Evolutionary conservation across 2,888 invertebrate species (phyloP).

Genomic region (Drosophila ezoana): DNA sequence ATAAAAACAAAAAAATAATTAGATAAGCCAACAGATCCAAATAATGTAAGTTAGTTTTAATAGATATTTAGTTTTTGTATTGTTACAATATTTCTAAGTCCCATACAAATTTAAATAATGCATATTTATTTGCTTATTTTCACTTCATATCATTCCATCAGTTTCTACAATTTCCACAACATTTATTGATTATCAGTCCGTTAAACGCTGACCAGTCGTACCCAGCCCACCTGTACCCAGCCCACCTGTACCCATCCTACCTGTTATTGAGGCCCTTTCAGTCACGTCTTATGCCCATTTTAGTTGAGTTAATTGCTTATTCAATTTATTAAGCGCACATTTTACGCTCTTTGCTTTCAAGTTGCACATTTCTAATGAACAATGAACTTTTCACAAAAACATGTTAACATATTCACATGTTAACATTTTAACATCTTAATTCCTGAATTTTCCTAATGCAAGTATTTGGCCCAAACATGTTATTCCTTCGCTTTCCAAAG

Average conservation of each 20-base stretch:
- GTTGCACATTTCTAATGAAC: too few species aligned
- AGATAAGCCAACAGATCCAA: slow-evolving; percentile 26
- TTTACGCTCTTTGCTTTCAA: slow-evolving; percentile 45
- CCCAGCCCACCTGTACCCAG: neutral
- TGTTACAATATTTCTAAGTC: neutral
- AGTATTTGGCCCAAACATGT: neutral
- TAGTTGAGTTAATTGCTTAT: slow-evolving; percentile 58
- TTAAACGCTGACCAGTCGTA: slow-evolving; percentile 18
- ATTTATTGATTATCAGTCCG: slow-evolving; percentile 73
- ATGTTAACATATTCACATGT: neutral
- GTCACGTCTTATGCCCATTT: slow-evolving; percentile 14
- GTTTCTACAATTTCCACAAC: slow-evolving; percentile 62
- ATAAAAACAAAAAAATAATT: slow-evolving; percentile 10
- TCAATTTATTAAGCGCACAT: slow-evolving; percentile 57
- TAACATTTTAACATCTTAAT: neutral
- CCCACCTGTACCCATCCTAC: neutral
- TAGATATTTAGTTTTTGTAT: neutral
- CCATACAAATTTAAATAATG: too few species aligned
- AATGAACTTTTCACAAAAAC: neutral
- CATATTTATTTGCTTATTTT: too few species aligned
- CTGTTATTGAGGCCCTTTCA: neutral
- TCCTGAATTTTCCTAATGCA: neutral
- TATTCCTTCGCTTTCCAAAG: slow-evolving; percentile 5
- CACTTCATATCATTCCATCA: too few species aligned
- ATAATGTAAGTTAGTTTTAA: slow-evolving; percentile 59